Percentiles rank a stretch among this genome's conserved stretches.
These are phyloP conservation scores for Troides helena DNA, from an alignment of 2,888 invertebrate species.

Conservation along the genomic window DNA sequence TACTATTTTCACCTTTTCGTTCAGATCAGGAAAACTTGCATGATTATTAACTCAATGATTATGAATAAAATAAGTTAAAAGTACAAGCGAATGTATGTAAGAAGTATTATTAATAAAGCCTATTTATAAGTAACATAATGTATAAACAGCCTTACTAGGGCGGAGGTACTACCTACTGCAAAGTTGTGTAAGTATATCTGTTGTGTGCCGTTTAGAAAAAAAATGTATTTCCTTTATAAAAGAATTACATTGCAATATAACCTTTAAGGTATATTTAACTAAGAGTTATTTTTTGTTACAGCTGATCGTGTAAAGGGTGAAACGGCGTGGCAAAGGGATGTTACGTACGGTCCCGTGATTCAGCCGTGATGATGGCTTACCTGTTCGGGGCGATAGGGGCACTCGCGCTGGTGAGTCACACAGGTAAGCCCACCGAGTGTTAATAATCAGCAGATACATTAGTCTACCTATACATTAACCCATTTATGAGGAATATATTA, in stretches of 20 bases:
- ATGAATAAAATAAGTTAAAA: too few species aligned
- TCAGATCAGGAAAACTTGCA: too few species aligned
- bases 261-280: conserved; percentile 12
- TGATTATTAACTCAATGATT: too few species aligned
- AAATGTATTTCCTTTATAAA: background rate
- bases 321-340: conserved; percentile 54
- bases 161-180: too few species aligned
- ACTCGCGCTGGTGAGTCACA: conserved; percentile 62
- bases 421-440: conserved; percentile 53
- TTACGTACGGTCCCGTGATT: conserved; percentile 63
- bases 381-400: conserved; percentile 65
- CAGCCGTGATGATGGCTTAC: conserved; percentile 63
- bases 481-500: too few species aligned
- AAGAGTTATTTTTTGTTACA: conserved; percentile 36
- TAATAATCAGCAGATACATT: background rate
- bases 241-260: conserved; percentile 5
- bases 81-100: too few species aligned
- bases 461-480: background rate
- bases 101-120: too few species aligned
- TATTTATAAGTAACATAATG: too few species aligned
- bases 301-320: conserved; percentile 43
- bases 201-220: background rate
- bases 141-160: too few species aligned
- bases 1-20: too few species aligned
- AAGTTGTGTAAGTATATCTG: background rate